Base-by-base conservation (phyloP, 2,797 vertebrate species). In the Oreonectes daqikongensis region DNA sequence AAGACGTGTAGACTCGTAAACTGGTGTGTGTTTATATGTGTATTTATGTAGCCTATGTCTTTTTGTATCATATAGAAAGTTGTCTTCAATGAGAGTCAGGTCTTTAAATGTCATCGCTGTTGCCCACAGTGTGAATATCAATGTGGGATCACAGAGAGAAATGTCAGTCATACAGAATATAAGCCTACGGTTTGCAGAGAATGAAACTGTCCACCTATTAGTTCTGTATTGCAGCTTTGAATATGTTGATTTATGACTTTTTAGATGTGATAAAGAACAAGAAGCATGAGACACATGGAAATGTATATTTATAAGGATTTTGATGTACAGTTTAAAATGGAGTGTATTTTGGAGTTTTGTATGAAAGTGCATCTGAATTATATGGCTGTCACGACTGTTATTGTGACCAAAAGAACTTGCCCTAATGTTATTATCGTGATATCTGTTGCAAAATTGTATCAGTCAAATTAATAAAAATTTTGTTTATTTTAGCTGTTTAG, bases 141-240 rank as follows among this genome's bases (percentile, higher is more conserved):
- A 65, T 63, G 46, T 24, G n/a, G 55, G 40, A 69, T 69, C 24
- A 64, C 38, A 22, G 24, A 60, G 61, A 9, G 12, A 68, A 64
- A 69, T 69, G 63, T 63, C 35, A 68, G 42, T 69, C 64, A 60
- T 61, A 44, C 69, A 20, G 60, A 74, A 53, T 63, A 60, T 44
- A 79, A 74, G 71, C 24, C 15, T 26, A 32, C 72, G 55, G 24
- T 66, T 65, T 35, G 40, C 35, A 75, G 48, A 42, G 22, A 52
- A 63, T 73, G 46, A 52, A 63, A 63, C 59, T 73, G 59, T 15
- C 61, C 32, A 20, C 24, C 22, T 60, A 61, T 61, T 69, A 52
- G 15, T 70, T 69, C n/a, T 61, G 20, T 60, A 12, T 38, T 59
- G 38, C 44, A 11, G 30, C 71, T 72, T 18, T 48, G 42, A 44